phyloP scores from a whole-genome alignment of 2,797 vertebrate genomes.

The Sebastes oblongus region DNA sequence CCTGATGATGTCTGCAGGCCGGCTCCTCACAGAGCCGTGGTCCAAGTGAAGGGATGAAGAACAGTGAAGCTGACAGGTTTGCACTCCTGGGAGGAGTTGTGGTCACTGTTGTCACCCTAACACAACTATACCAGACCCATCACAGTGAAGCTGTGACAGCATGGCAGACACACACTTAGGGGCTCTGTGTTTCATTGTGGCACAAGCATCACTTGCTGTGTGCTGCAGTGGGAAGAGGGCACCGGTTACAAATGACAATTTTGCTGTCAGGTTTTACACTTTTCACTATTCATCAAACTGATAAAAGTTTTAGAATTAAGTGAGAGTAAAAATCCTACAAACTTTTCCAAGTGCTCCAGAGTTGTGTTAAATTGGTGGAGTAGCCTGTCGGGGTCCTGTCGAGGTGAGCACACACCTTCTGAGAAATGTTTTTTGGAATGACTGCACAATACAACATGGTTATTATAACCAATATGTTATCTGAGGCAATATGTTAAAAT shows the following conservation, averaged over 20 bases:
- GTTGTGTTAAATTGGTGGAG: not conserved
- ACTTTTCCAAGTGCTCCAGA: not conserved
- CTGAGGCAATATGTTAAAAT: not conserved
- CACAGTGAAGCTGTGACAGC: not conserved
- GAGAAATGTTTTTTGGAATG: not conserved
- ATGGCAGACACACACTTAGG: not conserved
- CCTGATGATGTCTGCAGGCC: not conserved
- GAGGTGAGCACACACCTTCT: not conserved
- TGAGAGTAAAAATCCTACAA: not conserved
- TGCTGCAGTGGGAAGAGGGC: not conserved
- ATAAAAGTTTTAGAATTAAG: not conserved
- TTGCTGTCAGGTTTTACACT: not conserved
- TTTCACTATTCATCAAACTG: not conserved
- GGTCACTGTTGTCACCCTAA: conserved; percentile 12
- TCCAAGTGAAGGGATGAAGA: conserved; percentile 20
- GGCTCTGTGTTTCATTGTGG: not conserved
- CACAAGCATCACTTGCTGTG: not conserved
- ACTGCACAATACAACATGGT: not conserved
- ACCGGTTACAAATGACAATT: not conserved
- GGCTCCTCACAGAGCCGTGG: not conserved
- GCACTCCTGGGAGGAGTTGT: conserved; percentile 13
- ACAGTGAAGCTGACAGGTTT: conserved; percentile 19
- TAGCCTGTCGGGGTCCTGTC: not conserved
- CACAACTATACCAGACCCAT: conserved; percentile 2
- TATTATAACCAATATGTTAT: not conserved